Evolutionary conservation across 1,140 invertebrate species (phyloP).

Genomic region (Apis mellifera): Amel_HAv3.1 CM009937.2:7588501-7589000

Average conservation of each 20-base stretch:
- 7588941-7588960: too few species aligned
- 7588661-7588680: not conserved
- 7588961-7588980: too few species aligned
- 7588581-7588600: not conserved
- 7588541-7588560: too few species aligned
- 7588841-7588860: slow-evolving; percentile 52
- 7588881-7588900: slow-evolving; percentile 10
- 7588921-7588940: not conserved
- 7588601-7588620: not conserved
- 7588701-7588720: not conserved
- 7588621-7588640: not conserved
- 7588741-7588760: not conserved
- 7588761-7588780: slow-evolving; percentile 42
- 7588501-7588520: too few species aligned
- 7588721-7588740: not conserved
- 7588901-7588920: not conserved
- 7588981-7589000: too few species aligned
- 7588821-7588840: slow-evolving; percentile 38
- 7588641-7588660: not conserved
- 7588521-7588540: too few species aligned
- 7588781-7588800: slow-evolving; percentile 44
- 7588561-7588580: too few species aligned
- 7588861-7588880: slow-evolving; percentile 61
- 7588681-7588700: slow-evolving; percentile 15
- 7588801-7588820: slow-evolving; percentile 31